Conservation (phyloP, 2,797 vertebrate species). For the Aeoliscus strigatus region DNA sequence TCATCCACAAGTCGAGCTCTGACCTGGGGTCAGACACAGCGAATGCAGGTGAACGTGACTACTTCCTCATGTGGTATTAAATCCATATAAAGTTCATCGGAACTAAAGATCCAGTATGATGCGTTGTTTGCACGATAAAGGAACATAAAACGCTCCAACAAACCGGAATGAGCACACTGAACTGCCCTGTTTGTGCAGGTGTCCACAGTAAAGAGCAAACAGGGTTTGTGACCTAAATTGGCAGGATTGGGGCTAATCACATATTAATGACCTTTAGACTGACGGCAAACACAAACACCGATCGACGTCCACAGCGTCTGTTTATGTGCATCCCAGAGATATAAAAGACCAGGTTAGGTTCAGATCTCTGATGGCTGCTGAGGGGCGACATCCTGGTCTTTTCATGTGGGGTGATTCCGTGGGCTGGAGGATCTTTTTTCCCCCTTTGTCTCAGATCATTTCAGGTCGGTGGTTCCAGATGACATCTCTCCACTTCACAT, state of each 20-base stretch:
- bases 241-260: slow-evolving; percentile 6
- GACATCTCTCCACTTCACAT: too few species aligned
- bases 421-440: slow-evolving; percentile 2
- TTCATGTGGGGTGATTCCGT: slow-evolving; percentile 5
- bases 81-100: too few species aligned
- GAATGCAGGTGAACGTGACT: slow-evolving; percentile 38
- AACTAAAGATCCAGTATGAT: too few species aligned
- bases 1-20: slow-evolving; percentile 64
- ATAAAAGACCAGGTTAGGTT: background rate
- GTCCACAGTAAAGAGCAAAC: too few species aligned
- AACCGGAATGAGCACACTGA: too few species aligned
- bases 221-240: too few species aligned
- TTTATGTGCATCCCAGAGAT: too few species aligned
- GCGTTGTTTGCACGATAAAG: too few species aligned
- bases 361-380: background rate
- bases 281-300: slow-evolving; percentile 15
- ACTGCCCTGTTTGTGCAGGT: too few species aligned
- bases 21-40: slow-evolving; percentile 65
- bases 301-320: background rate
- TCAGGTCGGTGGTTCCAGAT: slow-evolving; percentile 36
- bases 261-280: slow-evolving; percentile 38
- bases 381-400: background rate
- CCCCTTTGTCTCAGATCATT: slow-evolving; percentile 37
- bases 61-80: too few species aligned
- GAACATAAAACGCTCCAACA: too few species aligned